These are phyloP conservation scores for Choloepus didactylus DNA, from an alignment of 2,797 vertebrate genomes.

Conservation along the genomic window DNA sequence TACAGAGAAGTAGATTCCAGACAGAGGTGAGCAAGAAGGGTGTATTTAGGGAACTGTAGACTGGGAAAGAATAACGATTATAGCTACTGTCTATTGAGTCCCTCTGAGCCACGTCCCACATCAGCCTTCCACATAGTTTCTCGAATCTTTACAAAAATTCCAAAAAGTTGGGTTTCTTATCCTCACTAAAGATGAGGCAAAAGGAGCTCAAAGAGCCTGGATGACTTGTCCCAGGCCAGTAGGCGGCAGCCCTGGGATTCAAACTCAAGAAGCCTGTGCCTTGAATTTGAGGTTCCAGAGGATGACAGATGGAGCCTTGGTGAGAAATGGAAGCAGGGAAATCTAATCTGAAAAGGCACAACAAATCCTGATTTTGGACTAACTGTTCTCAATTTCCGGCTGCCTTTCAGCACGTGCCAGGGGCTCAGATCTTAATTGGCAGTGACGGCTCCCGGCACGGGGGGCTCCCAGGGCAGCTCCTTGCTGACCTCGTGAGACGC, in stretches of 20 bases:
- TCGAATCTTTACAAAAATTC: not conserved
- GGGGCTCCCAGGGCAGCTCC: constrained; percentile 76
- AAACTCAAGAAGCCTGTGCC: not conserved
- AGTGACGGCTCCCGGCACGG: constrained; percentile 76
- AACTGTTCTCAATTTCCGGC: constrained; percentile 56
- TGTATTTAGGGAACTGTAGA: not conserved
- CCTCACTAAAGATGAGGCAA: not conserved
- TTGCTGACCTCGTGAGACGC: constrained; percentile 77
- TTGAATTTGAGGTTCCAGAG: fast-evolving
- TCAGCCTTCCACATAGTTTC: not conserved
- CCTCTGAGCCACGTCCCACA: not conserved
- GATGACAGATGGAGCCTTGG: not conserved
- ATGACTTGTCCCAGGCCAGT: not conserved
- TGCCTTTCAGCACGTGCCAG: constrained; percentile 53
- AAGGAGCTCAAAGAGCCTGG: not conserved
- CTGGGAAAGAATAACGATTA: no score
- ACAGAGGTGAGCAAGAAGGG: not conserved
- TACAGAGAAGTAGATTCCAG: not conserved
- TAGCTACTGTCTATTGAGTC: not conserved
- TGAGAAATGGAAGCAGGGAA: constrained; percentile 68
- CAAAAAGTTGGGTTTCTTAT: not conserved
- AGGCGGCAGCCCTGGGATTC: not conserved
- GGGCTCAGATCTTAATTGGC: constrained; percentile 83
- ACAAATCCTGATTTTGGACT: constrained; percentile 80
- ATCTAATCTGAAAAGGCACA: not conserved